A percentile compares a stretch with the other conserved stretches of the same genome.
These are phyloP conservation scores for Paguma larvata DNA, from an alignment of 2,797 vertebrate species.

Conservation along the genomic window DNA sequence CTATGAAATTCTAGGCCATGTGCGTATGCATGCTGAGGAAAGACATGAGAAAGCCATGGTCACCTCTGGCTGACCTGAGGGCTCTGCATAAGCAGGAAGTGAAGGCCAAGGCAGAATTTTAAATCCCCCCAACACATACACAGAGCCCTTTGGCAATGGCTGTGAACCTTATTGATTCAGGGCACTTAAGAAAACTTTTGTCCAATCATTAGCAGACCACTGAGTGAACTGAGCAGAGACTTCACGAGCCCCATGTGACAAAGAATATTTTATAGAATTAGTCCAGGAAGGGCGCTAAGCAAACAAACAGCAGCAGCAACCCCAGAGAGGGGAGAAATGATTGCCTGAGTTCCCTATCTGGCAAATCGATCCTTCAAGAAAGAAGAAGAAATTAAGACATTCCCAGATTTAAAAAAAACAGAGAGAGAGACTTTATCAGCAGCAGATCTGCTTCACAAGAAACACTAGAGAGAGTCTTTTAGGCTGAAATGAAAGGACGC, in stretches of 20 bases:
- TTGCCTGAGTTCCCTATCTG: not conserved
- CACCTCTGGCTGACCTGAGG: not conserved
- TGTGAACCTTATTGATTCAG: not conserved
- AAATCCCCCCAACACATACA: not conserved
- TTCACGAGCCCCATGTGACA: not conserved
- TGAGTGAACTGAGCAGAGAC: not conserved
- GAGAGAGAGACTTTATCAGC: not conserved
- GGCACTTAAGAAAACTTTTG: conserved; percentile 24
- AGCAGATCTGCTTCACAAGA: not conserved
- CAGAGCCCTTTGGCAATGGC: not conserved
- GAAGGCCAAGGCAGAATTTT: conserved; percentile 12
- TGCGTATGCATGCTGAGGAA: not conserved
- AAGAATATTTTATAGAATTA: not conserved
- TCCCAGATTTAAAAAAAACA: not conserved
- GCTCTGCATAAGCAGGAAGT: not conserved
- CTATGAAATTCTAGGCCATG: not conserved
- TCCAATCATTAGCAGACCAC: not conserved
- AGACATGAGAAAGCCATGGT: not conserved
- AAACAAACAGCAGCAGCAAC: not conserved
- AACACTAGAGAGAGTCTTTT: not conserved
- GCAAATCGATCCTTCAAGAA: not conserved
- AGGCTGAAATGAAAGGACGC: not conserved
- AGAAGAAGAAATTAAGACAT: not conserved
- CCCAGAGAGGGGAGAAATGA: not conserved
- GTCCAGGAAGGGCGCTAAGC: not conserved